Conservation (phyloP, 2,113 vertebrate species). For the Melanerpes aurifrons region DNA sequence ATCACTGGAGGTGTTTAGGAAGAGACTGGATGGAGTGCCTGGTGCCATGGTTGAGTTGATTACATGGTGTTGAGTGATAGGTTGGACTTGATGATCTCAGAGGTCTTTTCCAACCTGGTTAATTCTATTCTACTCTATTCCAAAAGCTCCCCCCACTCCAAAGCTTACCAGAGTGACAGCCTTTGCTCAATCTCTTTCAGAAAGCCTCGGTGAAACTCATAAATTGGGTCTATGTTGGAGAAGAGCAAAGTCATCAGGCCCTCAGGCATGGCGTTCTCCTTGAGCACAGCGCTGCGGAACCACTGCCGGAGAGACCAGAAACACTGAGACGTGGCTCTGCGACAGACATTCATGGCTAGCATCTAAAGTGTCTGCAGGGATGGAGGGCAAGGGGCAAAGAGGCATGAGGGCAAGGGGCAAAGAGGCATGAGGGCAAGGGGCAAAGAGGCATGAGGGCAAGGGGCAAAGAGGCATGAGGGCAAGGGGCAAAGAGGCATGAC, state of each 20-base stretch:
- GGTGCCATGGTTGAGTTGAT: too few species aligned
- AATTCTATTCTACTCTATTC: too few species aligned
- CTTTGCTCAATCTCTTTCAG: slow-evolving; percentile 92
- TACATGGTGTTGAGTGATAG: too few species aligned
- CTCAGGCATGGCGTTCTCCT: slow-evolving; percentile 90
- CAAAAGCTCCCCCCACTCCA: fast-evolving
- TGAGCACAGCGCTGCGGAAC: slow-evolving; percentile 92
- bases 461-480: background rate
- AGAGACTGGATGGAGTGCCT: too few species aligned
- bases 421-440: too few species aligned
- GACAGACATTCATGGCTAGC: background rate
- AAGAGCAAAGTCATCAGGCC: slow-evolving; percentile 90
- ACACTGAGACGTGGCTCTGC: fast-evolving
- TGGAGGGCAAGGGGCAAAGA: too few species aligned
- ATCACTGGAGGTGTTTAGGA: too few species aligned
- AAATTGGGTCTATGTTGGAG: slow-evolving; percentile 94
- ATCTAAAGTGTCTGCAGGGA: background rate
- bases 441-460: background rate
- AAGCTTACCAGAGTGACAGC: slow-evolving; percentile 87
- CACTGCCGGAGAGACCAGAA: slow-evolving; percentile 76
- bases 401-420: background rate
- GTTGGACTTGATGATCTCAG: too few species aligned
- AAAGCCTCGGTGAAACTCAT: slow-evolving; percentile 93
- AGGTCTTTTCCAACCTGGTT: too few species aligned
- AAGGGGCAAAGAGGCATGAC: background rate